phyloP scores from a whole-genome alignment of 1,140 invertebrate genomes.

The Atta texana region DNA sequence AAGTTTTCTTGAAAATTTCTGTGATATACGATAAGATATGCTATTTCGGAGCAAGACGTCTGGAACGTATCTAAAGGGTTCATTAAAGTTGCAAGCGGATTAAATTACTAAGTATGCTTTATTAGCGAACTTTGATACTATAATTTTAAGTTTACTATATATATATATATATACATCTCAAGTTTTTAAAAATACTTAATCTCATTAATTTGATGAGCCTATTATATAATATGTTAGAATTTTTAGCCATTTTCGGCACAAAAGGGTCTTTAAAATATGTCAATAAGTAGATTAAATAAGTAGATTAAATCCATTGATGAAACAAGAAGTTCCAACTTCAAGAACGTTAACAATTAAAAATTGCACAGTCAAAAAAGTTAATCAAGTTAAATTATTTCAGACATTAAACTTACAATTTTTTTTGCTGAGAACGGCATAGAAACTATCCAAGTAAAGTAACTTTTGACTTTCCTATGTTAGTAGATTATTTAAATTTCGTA shows the following conservation, averaged over 20 bases:
- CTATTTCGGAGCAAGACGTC: conserved; percentile 3
- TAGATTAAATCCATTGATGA: too few species aligned
- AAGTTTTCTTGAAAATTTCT: conserved; percentile 4
- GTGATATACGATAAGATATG: too few species aligned
- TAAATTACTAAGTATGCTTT: conserved; percentile 21
- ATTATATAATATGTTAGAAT: background rate
- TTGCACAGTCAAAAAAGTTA: too few species aligned
- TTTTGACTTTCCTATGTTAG: background rate
- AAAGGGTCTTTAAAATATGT: too few species aligned
- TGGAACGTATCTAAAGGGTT: conserved; percentile 14
- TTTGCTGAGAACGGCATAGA: background rate
- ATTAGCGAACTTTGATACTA: conserved; percentile 6
- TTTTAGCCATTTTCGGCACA: too few species aligned
- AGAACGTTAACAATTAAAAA: too few species aligned
- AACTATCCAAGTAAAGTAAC: background rate
- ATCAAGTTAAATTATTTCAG: background rate
- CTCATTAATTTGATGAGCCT: conserved; percentile 9
- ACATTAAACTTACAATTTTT: background rate
- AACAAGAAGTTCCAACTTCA: too few species aligned
- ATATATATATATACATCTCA: background rate
- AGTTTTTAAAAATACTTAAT: background rate
- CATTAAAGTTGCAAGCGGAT: conserved; percentile 33
- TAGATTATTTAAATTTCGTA: background rate
- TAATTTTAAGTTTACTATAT: background rate
- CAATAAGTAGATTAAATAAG: too few species aligned